Base-by-base conservation (phyloP, 2,113 vertebrate species). In the Muscicapa adusta region DNA sequence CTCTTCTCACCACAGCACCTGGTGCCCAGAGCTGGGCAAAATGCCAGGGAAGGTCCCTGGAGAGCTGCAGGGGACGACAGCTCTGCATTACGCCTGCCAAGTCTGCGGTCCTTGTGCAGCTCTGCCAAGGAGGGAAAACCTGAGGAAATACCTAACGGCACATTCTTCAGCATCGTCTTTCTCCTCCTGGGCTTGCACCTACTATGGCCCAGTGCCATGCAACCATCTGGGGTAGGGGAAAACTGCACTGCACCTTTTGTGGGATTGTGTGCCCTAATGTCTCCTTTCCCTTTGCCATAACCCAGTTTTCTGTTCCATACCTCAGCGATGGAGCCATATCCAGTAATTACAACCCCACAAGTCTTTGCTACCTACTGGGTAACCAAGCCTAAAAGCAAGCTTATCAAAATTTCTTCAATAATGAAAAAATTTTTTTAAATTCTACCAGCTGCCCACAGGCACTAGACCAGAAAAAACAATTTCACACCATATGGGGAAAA, bases 51-150 rank as follows among this genome's bases (percentile, higher is more conserved):
- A 91, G 38, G 47, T 82, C 81, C 50, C 56, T 20, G 28, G 47
- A 58, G 65, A 91, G 45, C 58, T 76, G 54, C 42, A 68, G 66
- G 43, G 70, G 26, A 89, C 89, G 89, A 67, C 54, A 89, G 74
- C 10, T 75, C 90, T 85, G 77, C 67, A 34, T 34, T 12, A 34
- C 0, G 7, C 71, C 58, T 95, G 93, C 91, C 91, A 97, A 97
- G 78, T 29, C 82, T 93, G 91, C 1, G 13, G 87, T 73, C 62
- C 70, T 76, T 13, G 0, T 22, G 48, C 81, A 91, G 22, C 42
- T 34, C 81, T 93, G 78, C 89, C 84, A 87, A 85, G 66, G 29
- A 94, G 58, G 84, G 74, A 78, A 79, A 89, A 93, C 71, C 89
- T 93, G 47, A 95, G 89, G 91, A 94, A 94, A 75, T 73, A 72